Percentiles rank a stretch among this genome's conserved stretches.
Evolutionary conservation across 1,140 invertebrate genomes (phyloP).

Genomic region (Pemphigus obesinymphae): DNA sequence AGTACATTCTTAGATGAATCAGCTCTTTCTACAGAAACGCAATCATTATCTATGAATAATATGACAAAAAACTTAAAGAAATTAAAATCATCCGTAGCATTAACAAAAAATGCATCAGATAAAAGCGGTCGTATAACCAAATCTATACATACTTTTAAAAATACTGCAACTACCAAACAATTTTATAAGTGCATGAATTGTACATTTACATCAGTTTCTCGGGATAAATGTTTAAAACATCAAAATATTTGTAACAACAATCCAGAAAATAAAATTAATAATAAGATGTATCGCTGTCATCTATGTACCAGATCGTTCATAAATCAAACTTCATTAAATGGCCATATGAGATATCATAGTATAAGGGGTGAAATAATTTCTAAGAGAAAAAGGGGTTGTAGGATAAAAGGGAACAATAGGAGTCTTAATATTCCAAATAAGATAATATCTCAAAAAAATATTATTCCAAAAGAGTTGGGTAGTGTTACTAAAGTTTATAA

Average conservation of each 20-base stretch:
- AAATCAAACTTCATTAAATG: too few species aligned
- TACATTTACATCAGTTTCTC: too few species aligned
- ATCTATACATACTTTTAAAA: not conserved
- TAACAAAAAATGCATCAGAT: too few species aligned
- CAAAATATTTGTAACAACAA: not conserved
- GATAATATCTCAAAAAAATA: not conserved
- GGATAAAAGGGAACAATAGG: not conserved
- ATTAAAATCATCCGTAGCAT: not conserved
- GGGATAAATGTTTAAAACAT: not conserved
- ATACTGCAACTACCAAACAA: not conserved
- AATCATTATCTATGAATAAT: not conserved
- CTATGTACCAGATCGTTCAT: too few species aligned
- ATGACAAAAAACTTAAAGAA: not conserved
- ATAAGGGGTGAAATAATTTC: not conserved
- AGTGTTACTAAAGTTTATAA: too few species aligned
- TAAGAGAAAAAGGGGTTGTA: not conserved
- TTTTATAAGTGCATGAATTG: not conserved
- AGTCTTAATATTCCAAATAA: not conserved
- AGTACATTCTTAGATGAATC: not conserved
- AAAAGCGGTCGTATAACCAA: not conserved
- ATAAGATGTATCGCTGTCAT: too few species aligned
- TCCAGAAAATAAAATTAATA: not conserved
- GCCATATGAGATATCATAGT: too few species aligned
- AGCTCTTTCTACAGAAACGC: not conserved
- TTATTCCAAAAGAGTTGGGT: not conserved